Evolutionary conservation across 1,140 invertebrate species (phyloP), one percentile per base, ranked within the genome.

Genomic region (Drosophila micromelanica): DNA sequence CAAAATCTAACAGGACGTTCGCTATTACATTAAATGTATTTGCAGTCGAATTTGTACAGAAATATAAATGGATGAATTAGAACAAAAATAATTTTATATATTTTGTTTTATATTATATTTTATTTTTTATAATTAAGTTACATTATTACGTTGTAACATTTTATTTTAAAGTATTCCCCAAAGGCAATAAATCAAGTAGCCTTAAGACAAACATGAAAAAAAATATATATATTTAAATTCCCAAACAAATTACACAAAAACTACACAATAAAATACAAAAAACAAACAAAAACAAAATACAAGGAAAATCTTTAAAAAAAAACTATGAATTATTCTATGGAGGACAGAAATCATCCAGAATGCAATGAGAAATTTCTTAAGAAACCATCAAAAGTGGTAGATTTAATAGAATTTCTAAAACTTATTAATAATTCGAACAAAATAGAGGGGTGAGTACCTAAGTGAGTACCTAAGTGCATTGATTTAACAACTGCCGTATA

Each of bases 341-440:
- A n/a, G 5, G 7, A 0, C 0, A 7, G 11, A 17, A 45, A 67
- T 17, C 56, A 73, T 23, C 63, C 64, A 0, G 52, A 78, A 20
- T 48, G 3, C 4, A 20, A 87, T 37, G 82, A 86, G 30, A 45
- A 37, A 1, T 86, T 87, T 13, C 64, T 86, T 0, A 6, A 37
- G 0, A 1, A 43, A 6, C 61, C 57, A 0, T 79, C 82, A 1
- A 70, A 56, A 8, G 57, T 86, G 0, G 8, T 27, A 0, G 82
- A 87, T 1, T 5, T 76, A 0, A 12, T 82, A 1, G 45, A 79
- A 6, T 54, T 45, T 11, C 30, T 86, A 4, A 57, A 65, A 0
- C 3, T 0, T 0, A 62, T 86, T 12, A 4, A 6, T 3, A 70
- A 64, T 15, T 38, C 60, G 7, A 76, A 73, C 17, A 78, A 71